A percentile compares a stretch with the other conserved stretches of the same genome.
Evolutionary conservation across 2,113 vertebrate genomes (phyloP).

Genomic region (Gobiocypris rarus): DNA sequence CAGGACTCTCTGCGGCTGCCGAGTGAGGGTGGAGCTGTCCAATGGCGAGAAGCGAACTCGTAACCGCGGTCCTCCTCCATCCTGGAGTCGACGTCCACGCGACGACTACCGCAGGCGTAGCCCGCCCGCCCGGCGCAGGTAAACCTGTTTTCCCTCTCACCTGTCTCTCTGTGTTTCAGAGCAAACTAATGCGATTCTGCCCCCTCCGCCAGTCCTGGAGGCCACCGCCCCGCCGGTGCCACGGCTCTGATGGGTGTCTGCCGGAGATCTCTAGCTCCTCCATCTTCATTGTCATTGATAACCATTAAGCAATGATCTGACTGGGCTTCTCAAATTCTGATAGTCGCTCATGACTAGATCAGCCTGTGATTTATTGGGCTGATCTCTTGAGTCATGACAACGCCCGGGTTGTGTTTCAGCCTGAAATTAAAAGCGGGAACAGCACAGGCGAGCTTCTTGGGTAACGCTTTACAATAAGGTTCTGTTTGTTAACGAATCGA

Average conservation of each 20-base stretch:
- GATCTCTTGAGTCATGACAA: not conserved
- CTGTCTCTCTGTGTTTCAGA: conserved; percentile 40
- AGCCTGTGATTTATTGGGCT: not conserved
- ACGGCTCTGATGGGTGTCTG: conserved; percentile 36
- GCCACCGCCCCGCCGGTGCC: conserved; percentile 56
- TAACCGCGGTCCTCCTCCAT: conserved; percentile 91
- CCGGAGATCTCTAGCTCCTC: conserved; percentile 39
- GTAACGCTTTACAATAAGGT: not conserved
- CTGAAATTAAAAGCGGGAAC: not conserved
- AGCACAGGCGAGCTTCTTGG: not conserved
- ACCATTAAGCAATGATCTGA: conserved; percentile 57
- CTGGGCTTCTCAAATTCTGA: conserved; percentile 43
- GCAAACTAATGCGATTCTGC: conserved; percentile 43
- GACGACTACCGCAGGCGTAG: conserved; percentile 92
- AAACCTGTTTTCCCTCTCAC: conserved; percentile 57
- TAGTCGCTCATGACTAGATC: not conserved
- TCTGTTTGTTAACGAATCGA: not conserved
- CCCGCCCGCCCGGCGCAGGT: conserved; percentile 91
- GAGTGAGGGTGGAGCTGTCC: conserved; percentile 94
- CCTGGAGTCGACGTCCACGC: conserved; percentile 91
- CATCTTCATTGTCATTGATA: conserved; percentile 69
- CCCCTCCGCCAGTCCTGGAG: conserved; percentile 22
- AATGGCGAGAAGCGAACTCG: conserved; percentile 95
- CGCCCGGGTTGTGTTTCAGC: not conserved
- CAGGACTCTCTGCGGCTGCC: conserved; percentile 94